phyloP scores from a whole-genome alignment of 1,140 invertebrate species.

The Nymphalis io region DNA sequence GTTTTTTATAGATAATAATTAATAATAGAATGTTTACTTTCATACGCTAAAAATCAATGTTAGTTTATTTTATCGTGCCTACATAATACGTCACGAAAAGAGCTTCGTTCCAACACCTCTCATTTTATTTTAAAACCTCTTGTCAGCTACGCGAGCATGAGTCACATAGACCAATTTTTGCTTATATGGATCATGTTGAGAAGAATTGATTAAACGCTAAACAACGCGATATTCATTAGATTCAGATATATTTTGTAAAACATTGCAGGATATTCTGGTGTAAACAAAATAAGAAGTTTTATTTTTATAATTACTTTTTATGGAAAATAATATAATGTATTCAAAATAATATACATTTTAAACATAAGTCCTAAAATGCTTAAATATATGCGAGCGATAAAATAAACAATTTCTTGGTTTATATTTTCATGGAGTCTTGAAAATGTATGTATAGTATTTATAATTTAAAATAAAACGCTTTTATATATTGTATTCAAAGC shows the following conservation, averaged over 20 bases:
- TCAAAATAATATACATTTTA: background rate
- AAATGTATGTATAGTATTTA: background rate
- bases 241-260: background rate
- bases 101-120: no score
- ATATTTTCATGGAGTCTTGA: background rate
- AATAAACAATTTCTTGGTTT: background rate
- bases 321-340: conserved; percentile 8
- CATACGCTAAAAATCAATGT: no score
- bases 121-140: background rate
- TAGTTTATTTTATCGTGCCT: no score
- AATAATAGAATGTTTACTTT: no score
- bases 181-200: background rate
- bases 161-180: conserved; percentile 10
- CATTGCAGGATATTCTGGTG: background rate
- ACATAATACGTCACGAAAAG: no score
- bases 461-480: conserved; percentile 18
- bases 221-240: background rate
- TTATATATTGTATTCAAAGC: conserved; percentile 20
- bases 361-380: background rate
- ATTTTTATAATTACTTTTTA: conserved; percentile 12
- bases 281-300: background rate
- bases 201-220: background rate
- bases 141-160: background rate
- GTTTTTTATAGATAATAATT: no score
- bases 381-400: background rate